Conservation (phyloP, 1,140 invertebrate genomes). For the Drosophila oshimai region DNA sequence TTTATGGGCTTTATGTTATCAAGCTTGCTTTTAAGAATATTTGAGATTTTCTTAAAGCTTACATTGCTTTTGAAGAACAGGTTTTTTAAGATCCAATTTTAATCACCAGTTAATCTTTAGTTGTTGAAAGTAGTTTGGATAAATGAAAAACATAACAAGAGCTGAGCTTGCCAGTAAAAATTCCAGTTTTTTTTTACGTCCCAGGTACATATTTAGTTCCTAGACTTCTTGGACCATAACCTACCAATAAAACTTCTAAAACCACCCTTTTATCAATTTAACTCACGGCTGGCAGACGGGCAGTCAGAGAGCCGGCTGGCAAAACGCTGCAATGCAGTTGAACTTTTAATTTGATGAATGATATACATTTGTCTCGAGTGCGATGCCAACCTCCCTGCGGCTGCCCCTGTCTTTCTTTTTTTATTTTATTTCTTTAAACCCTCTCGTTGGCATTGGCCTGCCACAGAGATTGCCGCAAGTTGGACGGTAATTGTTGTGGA, state of each 20-base stretch:
- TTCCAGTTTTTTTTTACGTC: too few relatives aligned
- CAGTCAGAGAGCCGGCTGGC: constrained; percentile 43
- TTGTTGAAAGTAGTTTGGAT: too few relatives aligned
- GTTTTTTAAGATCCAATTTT: too few relatives aligned
- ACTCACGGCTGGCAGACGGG: constrained; percentile 51
- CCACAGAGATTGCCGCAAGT: constrained; percentile 52
- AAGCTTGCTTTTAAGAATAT: too few relatives aligned
- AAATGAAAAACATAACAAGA: too few relatives aligned
- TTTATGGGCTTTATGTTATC: too few relatives aligned
- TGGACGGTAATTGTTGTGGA: constrained; percentile 66
- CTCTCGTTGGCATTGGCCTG: neutral
- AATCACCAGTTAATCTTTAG: too few relatives aligned
- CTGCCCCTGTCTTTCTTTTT: neutral
- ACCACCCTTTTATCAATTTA: constrained; percentile 49
- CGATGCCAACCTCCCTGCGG: constrained; percentile 19
- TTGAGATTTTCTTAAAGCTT: too few relatives aligned
- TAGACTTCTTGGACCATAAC: neutral
- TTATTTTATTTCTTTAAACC: too few relatives aligned
- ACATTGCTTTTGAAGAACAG: too few relatives aligned
- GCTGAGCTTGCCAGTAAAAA: too few relatives aligned
- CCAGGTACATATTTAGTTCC: too few relatives aligned
- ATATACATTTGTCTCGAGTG: constrained; percentile 80
- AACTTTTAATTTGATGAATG: constrained; percentile 81
- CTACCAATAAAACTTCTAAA: neutral
- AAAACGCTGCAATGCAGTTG: constrained; percentile 65